Percentiles rank a stretch among this genome's conserved stretches.
Conservation (phyloP, 2,797 vertebrate species). For the Neopelma chrysocephalum region DNA sequence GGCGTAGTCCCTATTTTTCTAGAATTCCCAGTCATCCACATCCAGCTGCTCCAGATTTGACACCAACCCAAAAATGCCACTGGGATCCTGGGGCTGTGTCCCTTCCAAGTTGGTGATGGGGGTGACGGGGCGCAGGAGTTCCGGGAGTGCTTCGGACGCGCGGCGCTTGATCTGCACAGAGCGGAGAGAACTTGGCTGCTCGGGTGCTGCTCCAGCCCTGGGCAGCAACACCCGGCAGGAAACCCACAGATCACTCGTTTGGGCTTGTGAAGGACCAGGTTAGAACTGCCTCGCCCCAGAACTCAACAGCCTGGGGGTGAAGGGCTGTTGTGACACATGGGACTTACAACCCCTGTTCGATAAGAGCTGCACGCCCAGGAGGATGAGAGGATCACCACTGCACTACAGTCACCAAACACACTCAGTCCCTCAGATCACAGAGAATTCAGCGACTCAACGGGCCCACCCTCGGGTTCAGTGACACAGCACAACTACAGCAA, state of each 20-base stretch:
- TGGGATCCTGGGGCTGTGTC: slow-evolving; percentile 77
- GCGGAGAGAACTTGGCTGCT: neutral
- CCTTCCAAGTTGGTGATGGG: slow-evolving; percentile 86
- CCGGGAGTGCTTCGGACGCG: slow-evolving; percentile 89
- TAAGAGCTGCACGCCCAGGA: neutral
- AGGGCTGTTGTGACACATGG: neutral
- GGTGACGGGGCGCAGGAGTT: slow-evolving; percentile 87
- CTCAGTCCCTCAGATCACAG: neutral
- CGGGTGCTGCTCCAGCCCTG: neutral
- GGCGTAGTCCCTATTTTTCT: neutral
- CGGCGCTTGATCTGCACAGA: slow-evolving; percentile 88
- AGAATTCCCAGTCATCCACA: slow-evolving; percentile 99
- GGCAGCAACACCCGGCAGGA: neutral
- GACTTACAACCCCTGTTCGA: neutral
- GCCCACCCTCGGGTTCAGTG: neutral
- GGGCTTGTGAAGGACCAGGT: neutral
- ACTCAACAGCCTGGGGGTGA: neutral
- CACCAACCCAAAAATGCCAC: slow-evolving; percentile 87
- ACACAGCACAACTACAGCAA: neutral
- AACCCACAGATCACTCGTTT: accelerated
- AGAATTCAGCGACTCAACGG: neutral
- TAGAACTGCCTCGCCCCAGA: neutral
- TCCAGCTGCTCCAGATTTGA: slow-evolving; percentile 90
- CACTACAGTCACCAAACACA: neutral
- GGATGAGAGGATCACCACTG: neutral